Conservation (phyloP, 1,140 invertebrate genomes). For the Drosophila fuyamai region DNA sequence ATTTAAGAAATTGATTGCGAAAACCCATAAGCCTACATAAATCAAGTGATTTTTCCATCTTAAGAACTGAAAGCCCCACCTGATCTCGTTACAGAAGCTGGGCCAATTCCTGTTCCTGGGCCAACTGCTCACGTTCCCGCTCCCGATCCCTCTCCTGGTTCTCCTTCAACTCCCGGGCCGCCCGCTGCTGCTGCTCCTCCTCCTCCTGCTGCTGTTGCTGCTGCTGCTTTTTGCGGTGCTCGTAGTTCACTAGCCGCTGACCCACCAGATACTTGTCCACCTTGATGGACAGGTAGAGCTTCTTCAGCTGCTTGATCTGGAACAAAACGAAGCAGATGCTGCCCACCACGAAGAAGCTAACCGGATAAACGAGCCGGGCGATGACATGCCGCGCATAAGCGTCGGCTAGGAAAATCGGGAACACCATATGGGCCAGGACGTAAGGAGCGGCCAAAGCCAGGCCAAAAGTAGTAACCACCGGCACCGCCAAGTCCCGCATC, state of each 20-base stretch:
- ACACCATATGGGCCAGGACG: constrained; percentile 92
- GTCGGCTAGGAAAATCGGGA: constrained; percentile 91
- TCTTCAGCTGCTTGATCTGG: constrained; percentile 94
- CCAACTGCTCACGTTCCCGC: constrained; percentile 12
- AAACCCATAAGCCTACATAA: neutral
- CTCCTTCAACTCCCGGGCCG: constrained; percentile 41
- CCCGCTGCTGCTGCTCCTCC: constrained; percentile 52
- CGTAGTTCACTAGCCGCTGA: constrained; percentile 97
- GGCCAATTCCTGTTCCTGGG: constrained; percentile 11
- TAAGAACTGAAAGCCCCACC: neutral
- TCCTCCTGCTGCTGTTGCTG: constrained; percentile 84
- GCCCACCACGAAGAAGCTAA: constrained; percentile 90
- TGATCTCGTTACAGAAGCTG: constrained; percentile 37
- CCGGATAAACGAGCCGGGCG: constrained; percentile 95
- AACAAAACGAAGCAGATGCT: constrained; percentile 90
- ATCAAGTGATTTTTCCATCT: neutral
- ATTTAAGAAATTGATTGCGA: neutral
- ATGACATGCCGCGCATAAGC: constrained; percentile 91
- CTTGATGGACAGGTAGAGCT: constrained; percentile 99
- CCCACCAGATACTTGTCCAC: constrained; percentile 99
- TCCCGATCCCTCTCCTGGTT: constrained; percentile 49
- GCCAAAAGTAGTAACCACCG: constrained; percentile 94
- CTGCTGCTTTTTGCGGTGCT: constrained; percentile 89
- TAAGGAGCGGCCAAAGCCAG: constrained; percentile 96
- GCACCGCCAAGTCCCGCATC: constrained; percentile 93